Evolutionary conservation across 1,140 invertebrate species (phyloP), one percentile per base, ranked within the genome.

Genomic region (Drosophila sproati): DNA sequence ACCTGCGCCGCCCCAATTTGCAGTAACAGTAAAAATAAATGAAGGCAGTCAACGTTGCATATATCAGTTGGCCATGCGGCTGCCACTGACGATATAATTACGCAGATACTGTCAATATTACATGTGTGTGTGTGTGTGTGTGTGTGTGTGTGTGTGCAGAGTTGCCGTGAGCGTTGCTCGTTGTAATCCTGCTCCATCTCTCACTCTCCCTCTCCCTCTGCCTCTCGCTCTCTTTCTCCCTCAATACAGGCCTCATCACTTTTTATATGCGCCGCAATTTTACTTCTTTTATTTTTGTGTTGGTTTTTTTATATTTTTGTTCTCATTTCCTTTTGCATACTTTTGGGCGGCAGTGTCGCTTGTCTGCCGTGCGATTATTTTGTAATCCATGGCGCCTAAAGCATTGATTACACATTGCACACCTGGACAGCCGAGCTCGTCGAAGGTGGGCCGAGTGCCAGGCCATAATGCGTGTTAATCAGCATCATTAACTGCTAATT

Each of bases 21-120:
- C 85, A 89, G 85, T 89, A 90, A 89, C 85, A 89, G 86, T 89
- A 90, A 89, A 89, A 89, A 89, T 85, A 89, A 89, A 89, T 89
- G 85, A 89, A 89, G 86, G 74, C 85, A 90, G 86, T 90, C 80
- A 85, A 78, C 85, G 85, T 85, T 88, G 85, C 85, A 88, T 88
- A 89, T 88, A 89, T 81, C 81, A 89, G 85, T 47, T 47, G 68
- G 52, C 50, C 43, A 54, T 63, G 73, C 20, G 68, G 35, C 68
- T 72, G 68, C 68, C 73, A 76, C 77, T 71, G 86, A 61, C 69
- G 85, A 89, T 89, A 89, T 89, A 89, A 89, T 89, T 89, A 89
- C 85, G 73, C 66, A 76, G 85, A 89, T 89, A 89, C 85, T 89
- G 85, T 89, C 85, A 89, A 85, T 85, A 61, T 56, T 35, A 7